Base-by-base conservation (phyloP, 2,888 invertebrate genomes). In the Parnassius glacialis region DNA sequence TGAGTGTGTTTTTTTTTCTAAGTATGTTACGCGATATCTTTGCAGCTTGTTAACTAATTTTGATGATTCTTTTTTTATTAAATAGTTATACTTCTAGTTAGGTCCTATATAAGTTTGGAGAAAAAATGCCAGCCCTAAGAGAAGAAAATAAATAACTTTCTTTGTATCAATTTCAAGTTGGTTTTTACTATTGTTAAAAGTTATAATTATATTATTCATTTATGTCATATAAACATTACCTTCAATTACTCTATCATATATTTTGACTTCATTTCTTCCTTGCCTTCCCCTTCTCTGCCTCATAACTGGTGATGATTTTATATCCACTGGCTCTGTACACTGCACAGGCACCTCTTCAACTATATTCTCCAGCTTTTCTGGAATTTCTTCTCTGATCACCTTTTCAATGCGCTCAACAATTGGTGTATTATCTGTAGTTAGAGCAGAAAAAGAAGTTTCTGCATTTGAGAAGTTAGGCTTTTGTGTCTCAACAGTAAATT, bases 191-290 rank as follows among this genome's bases (percentile, higher is more conserved):
- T 20, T 20, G 20, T 20, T 20, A 20, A 20, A 20, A 20, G 20
- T 20, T 20, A 20, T 20, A 20, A 20, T 20, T 20, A 20, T 20
- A 20, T 20, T 20, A 20, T 20, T 20, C 1, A 20, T 2, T 7
- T n/a, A 47, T 13, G n/a, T 47, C n/a, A 47, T 2, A 12, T 12
- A n/a, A n/a, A 43, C 13, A n/a, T 45, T 71, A 90, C 90, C 92
- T 81, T 92, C 92, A 73, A 91, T 85, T 68, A 92, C 82, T 62
- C 89, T 82, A 65, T 92, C 92, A 77, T 92, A 91, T 53, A 92
- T 91, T 69, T 92, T 92, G 11, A 92, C 92, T 70, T 90, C 91
- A 67, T 83, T 90, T 59, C 84, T 74, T 1, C 90, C 90, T 64
- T 89, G 90, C 12, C 91, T 72, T 0, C 91, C 91, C 50, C 91